These are phyloP conservation scores for Virgularia gustaviana DNA, from an alignment of 92 coral and sea anemone species.

Conservation along the genomic window DNA sequence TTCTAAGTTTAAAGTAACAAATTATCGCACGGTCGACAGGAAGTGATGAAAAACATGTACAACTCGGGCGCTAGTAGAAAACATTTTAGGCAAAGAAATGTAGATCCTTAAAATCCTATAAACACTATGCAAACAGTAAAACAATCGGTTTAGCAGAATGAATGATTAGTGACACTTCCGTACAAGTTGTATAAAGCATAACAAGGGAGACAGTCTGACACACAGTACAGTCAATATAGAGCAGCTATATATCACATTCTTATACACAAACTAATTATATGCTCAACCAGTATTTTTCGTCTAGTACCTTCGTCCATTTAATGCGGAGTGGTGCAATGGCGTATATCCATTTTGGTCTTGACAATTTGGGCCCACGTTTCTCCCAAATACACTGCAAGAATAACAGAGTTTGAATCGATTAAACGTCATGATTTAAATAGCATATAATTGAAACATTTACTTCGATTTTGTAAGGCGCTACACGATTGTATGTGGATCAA, in stretches of 20 bases:
- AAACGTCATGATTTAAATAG: no score
- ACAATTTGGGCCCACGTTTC: conserved; percentile 73
- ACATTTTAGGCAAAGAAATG: no score
- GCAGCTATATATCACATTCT: no score
- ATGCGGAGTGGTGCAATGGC: conserved; percentile 78
- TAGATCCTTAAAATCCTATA: no score
- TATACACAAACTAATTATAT: neutral
- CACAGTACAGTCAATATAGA: neutral
- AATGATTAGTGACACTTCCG: neutral
- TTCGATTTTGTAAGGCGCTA: neutral
- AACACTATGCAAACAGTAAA: no score
- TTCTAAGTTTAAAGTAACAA: no score
- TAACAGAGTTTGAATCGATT: no score
- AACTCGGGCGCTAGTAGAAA: no score
- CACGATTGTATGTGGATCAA: conserved; percentile 15
- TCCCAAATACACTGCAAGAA: conserved; percentile 45
- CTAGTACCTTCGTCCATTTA: conserved; percentile 77
- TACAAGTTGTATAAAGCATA: neutral
- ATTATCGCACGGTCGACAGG: no score
- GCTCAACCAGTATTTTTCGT: neutral
- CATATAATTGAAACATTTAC: no score
- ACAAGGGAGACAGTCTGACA: neutral
- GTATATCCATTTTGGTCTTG: conserved; percentile 96
- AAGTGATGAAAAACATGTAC: no score
- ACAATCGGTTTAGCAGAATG: no score